phyloP scores from a whole-genome alignment of 2,113 vertebrate genomes.

The Casuarius casuarius region DNA sequence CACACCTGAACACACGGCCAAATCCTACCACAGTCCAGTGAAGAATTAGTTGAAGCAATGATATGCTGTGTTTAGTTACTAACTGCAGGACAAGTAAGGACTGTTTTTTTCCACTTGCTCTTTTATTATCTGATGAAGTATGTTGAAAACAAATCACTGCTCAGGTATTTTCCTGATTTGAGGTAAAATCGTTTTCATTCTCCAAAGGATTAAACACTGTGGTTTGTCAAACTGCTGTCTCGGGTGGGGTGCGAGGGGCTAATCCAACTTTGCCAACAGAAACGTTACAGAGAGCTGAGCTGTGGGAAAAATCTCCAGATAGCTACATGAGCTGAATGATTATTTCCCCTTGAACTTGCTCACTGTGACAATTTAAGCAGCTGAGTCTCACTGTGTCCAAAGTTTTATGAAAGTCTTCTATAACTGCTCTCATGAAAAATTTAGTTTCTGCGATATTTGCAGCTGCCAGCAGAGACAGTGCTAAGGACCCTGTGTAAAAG shows the following conservation, averaged over 20 bases:
- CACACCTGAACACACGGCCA: rapidly evolving
- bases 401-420: constrained; percentile 37
- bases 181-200: neutral
- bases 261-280: constrained; percentile 11
- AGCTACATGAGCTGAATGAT: neutral
- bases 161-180: neutral
- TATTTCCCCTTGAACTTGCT: constrained; percentile 32
- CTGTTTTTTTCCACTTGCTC: neutral
- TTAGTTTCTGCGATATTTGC: constrained; percentile 26
- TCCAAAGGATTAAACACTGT: neutral
- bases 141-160: neutral
- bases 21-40: neutral
- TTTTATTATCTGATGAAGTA: neutral
- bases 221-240: neutral
- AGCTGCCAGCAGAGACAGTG: neutral
- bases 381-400: constrained; percentile 32
- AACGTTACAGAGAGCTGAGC: constrained; percentile 12
- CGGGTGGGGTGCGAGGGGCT: neutral
- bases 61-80: neutral
- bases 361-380: constrained; percentile 30
- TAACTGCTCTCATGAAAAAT: constrained; percentile 53
- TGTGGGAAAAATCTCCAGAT: constrained; percentile 1
- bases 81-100: neutral
- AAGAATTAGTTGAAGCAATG: neutral
- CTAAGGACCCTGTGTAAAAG: neutral